Percentiles rank a stretch among this genome's conserved stretches.
phyloP scores from a whole-genome alignment of 1,140 invertebrate genomes.

The Aporrectodea caliginosa region DNA sequence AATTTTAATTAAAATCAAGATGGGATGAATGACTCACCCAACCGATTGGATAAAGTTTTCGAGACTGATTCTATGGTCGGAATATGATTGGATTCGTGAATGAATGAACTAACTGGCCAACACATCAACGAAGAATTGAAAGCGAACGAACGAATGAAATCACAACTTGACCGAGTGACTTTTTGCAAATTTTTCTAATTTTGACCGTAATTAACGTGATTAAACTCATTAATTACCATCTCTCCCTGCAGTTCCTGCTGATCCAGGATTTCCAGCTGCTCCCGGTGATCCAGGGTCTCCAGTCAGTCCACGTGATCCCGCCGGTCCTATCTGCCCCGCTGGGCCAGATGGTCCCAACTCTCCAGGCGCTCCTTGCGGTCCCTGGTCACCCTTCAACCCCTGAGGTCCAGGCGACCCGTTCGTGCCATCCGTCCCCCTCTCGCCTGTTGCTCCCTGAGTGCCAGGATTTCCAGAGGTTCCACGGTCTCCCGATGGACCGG shows the following conservation, averaged over 20 bases:
- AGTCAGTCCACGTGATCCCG: slow-evolving; percentile 66
- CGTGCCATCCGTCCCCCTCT: slow-evolving; percentile 60
- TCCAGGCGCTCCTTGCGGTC: slow-evolving; percentile 70
- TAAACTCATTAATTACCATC: background rate
- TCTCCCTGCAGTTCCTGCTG: background rate
- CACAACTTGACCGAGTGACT: background rate
- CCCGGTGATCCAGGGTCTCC: slow-evolving; percentile 62
- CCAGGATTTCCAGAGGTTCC: slow-evolving; percentile 19
- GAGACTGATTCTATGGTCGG: background rate
- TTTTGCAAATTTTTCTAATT: background rate
- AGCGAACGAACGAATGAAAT: background rate
- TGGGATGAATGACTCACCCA: too few relatives aligned
- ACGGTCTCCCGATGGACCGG: slow-evolving; percentile 51
- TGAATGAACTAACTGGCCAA: slow-evolving; percentile 25
- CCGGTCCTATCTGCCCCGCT: slow-evolving; percentile 62
- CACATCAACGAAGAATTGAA: slow-evolving; percentile 5
- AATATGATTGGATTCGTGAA: background rate
- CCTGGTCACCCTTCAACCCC: slow-evolving; percentile 70
- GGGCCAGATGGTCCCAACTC: slow-evolving; percentile 67
- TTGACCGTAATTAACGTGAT: slow-evolving; percentile 1
- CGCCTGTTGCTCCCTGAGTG: slow-evolving; percentile 1
- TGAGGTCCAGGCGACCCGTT: slow-evolving; percentile 71
- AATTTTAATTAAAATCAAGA: too few relatives aligned
- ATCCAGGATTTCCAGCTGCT: background rate
- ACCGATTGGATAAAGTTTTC: too few relatives aligned